A percentile compares a stretch with the other conserved stretches of the same genome.
These are phyloP conservation scores for Arizona elegans DNA, from an alignment of 2,113 vertebrate genomes.

Conservation along the genomic window DNA sequence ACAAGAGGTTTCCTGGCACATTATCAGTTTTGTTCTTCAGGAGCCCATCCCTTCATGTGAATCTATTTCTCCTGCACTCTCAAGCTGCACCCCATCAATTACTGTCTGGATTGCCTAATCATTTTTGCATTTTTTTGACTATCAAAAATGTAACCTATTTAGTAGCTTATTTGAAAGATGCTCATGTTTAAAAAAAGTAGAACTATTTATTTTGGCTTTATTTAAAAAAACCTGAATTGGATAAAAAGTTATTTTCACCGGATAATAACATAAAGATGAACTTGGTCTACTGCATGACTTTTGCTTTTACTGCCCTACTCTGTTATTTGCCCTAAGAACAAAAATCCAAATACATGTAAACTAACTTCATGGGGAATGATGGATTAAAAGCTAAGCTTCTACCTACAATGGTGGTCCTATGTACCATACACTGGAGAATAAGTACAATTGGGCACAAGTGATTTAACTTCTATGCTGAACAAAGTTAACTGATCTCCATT, in stretches of 20 bases:
- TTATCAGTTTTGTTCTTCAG: constrained; percentile 22
- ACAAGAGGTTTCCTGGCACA: background rate
- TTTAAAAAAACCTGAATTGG: background rate
- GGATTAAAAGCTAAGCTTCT: background rate
- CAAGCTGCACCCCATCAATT: background rate
- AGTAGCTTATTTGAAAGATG: background rate
- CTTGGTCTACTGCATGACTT: background rate
- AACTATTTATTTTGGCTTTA: background rate
- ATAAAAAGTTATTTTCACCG: constrained; percentile 21
- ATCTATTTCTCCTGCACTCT: constrained; percentile 2
- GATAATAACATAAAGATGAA: background rate
- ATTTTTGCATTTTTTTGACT: constrained; percentile 10
- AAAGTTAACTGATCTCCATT: constrained; percentile 1
- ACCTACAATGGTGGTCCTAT: background rate
- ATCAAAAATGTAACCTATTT: background rate
- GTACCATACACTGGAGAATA: background rate
- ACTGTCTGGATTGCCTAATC: background rate
- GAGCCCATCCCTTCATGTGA: constrained; percentile 12
- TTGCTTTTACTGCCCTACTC: constrained; percentile 6
- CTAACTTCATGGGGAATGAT: background rate
- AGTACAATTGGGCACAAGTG: background rate
- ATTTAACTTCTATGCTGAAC: background rate
- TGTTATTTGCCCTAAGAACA: constrained; percentile 26
- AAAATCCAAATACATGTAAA: background rate
- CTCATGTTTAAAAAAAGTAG: background rate